phyloP scores from a whole-genome alignment of 2,113 vertebrate genomes.

The Prunella himalayana region DNA sequence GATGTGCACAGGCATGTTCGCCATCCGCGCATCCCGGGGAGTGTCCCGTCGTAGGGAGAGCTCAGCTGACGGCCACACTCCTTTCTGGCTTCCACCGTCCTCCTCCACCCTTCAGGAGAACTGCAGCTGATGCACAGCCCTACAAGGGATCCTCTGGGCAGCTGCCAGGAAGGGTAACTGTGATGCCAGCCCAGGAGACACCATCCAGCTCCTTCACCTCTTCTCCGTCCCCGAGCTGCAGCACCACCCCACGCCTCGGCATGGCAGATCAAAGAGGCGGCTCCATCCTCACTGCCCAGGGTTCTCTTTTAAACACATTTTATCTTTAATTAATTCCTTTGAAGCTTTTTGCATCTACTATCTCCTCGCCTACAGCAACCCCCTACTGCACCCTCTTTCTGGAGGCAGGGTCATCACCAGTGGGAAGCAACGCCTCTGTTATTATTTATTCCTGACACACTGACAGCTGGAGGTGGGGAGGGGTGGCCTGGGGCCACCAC shows the following conservation, averaged over 20 bases:
- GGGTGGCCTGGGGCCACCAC: not conserved
- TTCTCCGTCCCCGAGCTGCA: accelerated
- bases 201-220: not conserved
- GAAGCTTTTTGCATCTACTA: not conserved
- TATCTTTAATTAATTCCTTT: constrained; percentile 61
- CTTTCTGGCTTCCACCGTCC: not conserved
- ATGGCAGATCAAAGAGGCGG: not conserved
- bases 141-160: not conserved
- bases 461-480: accelerated
- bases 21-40: not conserved
- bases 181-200: not conserved
- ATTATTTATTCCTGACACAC: not conserved
- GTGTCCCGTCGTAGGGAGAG: not conserved
- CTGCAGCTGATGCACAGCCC: accelerated
- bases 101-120: not conserved
- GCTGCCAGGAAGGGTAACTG: accelerated
- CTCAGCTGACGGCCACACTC: not conserved
- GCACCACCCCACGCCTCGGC: not conserved
- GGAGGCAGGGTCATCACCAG: not conserved
- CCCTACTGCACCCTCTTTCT: not conserved
- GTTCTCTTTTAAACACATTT: constrained; percentile 25
- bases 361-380: not conserved
- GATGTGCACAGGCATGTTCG: not conserved
- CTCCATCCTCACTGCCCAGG: not conserved
- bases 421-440: accelerated